Evolutionary conservation across 2,888 invertebrate genomes (phyloP).

Genomic region (Hirtodrosophila confusa): DNA sequence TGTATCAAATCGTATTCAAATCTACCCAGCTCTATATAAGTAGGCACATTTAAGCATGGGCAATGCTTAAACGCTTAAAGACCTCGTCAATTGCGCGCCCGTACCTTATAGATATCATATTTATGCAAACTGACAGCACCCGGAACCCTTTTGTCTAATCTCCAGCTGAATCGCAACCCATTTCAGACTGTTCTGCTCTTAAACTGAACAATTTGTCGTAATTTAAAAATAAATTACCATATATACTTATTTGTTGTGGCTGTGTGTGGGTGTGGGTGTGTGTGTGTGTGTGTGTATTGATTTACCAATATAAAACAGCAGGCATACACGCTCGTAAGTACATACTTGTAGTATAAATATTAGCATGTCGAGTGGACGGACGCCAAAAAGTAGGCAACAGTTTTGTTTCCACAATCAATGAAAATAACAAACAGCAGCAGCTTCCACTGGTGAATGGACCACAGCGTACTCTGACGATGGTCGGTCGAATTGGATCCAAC

Average conservation of each 20-base stretch:
- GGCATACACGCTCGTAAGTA: background rate
- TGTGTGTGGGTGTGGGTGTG: background rate
- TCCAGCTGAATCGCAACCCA: background rate
- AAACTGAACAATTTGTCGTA: conserved; percentile 37
- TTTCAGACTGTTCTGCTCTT: background rate
- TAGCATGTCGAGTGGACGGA: conserved; percentile 38
- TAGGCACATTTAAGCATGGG: too few relatives aligned
- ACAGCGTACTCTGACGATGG: background rate
- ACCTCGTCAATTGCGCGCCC: conserved; percentile 1
- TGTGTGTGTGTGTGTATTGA: conserved; percentile 11
- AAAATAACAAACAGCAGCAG: conserved; percentile 22
- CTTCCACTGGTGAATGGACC: conserved; percentile 10
- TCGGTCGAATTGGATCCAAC: conserved; percentile 6
- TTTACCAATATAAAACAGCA: conserved; percentile 10
- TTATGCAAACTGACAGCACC: conserved; percentile 12
- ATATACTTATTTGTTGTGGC: conserved; percentile 1
- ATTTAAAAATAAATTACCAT: conserved; percentile 54
- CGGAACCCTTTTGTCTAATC: background rate
- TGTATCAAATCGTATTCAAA: too few relatives aligned
- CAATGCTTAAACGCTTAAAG: background rate
- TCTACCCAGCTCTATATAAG: background rate
- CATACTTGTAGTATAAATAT: conserved; percentile 35
- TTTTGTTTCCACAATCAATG: conserved; percentile 55
- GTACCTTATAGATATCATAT: background rate
- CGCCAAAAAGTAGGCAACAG: conserved; percentile 48